Evolutionary conservation across 1,140 invertebrate species (phyloP).

Genomic region (Drosophila trapezifrons): DNA sequence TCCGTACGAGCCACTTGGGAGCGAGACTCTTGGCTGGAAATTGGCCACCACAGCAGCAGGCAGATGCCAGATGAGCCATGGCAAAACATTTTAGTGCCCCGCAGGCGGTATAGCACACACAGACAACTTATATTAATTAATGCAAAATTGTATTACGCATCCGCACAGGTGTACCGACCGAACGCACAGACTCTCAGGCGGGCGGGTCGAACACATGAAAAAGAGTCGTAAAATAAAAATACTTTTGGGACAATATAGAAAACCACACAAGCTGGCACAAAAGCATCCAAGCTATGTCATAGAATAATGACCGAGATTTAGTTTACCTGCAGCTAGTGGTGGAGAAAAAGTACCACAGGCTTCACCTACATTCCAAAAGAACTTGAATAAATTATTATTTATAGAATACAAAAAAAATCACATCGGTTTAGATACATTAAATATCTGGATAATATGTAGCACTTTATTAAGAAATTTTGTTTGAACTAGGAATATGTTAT

Average conservation of each 20-base stretch:
- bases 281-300: slow-evolving; percentile 19
- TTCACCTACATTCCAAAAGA: not conserved
- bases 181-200: slow-evolving; percentile 1
- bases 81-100: slow-evolving; percentile 62
- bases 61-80: slow-evolving; percentile 60
- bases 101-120: slow-evolving; percentile 42
- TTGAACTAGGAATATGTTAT: too few species aligned
- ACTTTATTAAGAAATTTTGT: too few species aligned
- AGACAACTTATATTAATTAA: slow-evolving; percentile 73
- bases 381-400: too few species aligned
- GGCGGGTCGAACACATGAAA: slow-evolving; percentile 41
- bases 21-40: slow-evolving; percentile 31
- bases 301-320: slow-evolving; percentile 3
- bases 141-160: slow-evolving; percentile 80
- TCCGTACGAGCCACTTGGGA: slow-evolving; percentile 61
- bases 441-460: not conserved
- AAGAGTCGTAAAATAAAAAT: slow-evolving; percentile 78
- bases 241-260: slow-evolving; percentile 59
- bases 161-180: slow-evolving; percentile 69
- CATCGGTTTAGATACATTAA: not conserved
- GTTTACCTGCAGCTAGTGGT: not conserved
- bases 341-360: not conserved
- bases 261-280: slow-evolving; percentile 50
- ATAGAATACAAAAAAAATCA: too few species aligned
- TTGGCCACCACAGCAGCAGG: slow-evolving; percentile 33